Evolutionary conservation across 2,113 vertebrate genomes (phyloP), one percentile per base, ranked within the genome.

Genomic region (Gavia stellata): DNA sequence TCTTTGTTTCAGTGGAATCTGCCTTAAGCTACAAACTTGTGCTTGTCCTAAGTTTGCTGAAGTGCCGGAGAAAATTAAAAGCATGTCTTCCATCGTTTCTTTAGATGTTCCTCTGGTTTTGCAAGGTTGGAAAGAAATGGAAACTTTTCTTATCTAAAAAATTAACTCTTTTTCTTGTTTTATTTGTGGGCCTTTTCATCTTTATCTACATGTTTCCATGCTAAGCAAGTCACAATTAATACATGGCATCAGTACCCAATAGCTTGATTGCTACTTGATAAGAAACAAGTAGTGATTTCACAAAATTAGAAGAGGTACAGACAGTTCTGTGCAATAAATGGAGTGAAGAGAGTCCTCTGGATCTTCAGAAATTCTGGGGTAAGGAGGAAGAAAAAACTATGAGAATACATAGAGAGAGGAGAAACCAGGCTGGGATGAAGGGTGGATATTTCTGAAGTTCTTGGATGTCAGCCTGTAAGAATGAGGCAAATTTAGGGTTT

Each of bases 1-100:
- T 62, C 78, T 94, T 88, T 63, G 58, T 79, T 96, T 94, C 77
- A 65, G 47, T 91, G 79, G 85, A 96, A 75, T 94, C 63, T 85
- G 88, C 90, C 81, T 81, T 92, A 78, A 83, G 80, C 61, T 88
- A 24, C 28, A 81, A 81, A 65, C n/a, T 87, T 92, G n/a, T 84
- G 36, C 62, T 92, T 96, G 66, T 90, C 61, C 56, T 58, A 20
- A 42, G 68, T 89, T 96, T 93, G 29, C 72, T 92, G 31, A 86
- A 91, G 86, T 84, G 42, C 45, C 1, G 4, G 31, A 59, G 83
- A 92, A 89, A 94, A 68, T 53, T 4, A 90, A 95, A 90, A 88
- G 33, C 36, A 59, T 77, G 17, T 77, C 40, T 90, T 68, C 31
- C 20, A 12, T 86, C 0, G 0, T 79, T 78, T 89, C 52, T 72